These are phyloP conservation scores for Spodoptera exigua DNA, from an alignment of 2,888 invertebrate species.

Conservation along the genomic window DNA sequence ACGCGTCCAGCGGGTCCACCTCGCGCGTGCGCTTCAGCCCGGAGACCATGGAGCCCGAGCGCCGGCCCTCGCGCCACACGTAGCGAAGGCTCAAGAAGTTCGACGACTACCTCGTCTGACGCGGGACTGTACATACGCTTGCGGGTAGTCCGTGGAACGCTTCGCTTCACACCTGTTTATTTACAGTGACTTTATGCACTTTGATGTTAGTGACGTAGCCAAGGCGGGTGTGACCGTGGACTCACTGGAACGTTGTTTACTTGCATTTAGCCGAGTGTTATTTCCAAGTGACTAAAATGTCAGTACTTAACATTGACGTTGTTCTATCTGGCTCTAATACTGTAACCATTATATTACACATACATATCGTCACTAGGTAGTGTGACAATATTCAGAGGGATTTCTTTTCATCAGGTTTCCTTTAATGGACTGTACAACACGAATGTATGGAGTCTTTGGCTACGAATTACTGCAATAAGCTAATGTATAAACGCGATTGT, in stretches of 20 bases:
- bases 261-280: constrained; percentile 38
- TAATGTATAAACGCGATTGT: constrained; percentile 73
- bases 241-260: constrained; percentile 14
- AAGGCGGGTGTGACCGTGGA: constrained; percentile 30
- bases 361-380: constrained; percentile 31
- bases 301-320: constrained; percentile 17
- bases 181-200: constrained; percentile 48
- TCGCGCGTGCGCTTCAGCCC: constrained; percentile 94
- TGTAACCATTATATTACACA: constrained; percentile 20
- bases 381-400: constrained; percentile 10
- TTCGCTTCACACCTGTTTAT: constrained; percentile 57
- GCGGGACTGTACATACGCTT: constrained; percentile 60
- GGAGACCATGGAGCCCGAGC: constrained; percentile 89
- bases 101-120: constrained; percentile 86
- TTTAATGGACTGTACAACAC: constrained; percentile 37
- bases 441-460: constrained; percentile 48
- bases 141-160: constrained; percentile 73
- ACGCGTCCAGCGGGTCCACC: constrained; percentile 91
- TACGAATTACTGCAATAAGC: constrained; percentile 68
- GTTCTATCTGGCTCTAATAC: constrained; percentile 17
- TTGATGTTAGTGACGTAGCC: constrained; percentile 47
- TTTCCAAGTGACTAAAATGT: constrained; percentile 19
- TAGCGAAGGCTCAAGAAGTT: constrained; percentile 87
- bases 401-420: constrained; percentile 18
- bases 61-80: constrained; percentile 78